Percentiles rank a stretch among this genome's conserved stretches.
phyloP scores from a whole-genome alignment of 2,113 vertebrate species.

The crab-eating macaque (Macaca fascicularis) region T2T-MFA8v1.1 NC_088377.1:174544501-174545000 shows the following conservation, averaged over 20 bases:
- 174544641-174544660: conserved; percentile 29
- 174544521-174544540: neutral
- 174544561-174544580: neutral
- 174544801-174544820: conserved; percentile 23
- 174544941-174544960: conserved; percentile 38
- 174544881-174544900: conserved; percentile 43
- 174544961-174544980: conserved; percentile 33
- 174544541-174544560: neutral
- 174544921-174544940: conserved; percentile 32
- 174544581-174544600: conserved; percentile 45
- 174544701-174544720: conserved; percentile 34
- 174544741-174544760: conserved; percentile 30
- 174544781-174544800: conserved; percentile 22
- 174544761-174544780: conserved; percentile 49
- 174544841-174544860: conserved; percentile 41
- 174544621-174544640: conserved; percentile 50
- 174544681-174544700: conserved; percentile 47
- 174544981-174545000: conserved; percentile 7
- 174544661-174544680: conserved; percentile 68
- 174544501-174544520: neutral
- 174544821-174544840: neutral
- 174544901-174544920: conserved; percentile 5
- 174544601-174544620: conserved; percentile 18
- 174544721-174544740: conserved; percentile 38
- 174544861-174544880: conserved; percentile 22